These are phyloP conservation scores for Himalopsyche phryganea DNA, from an alignment of 1,140 invertebrate genomes.

Conservation along the genomic window DNA sequence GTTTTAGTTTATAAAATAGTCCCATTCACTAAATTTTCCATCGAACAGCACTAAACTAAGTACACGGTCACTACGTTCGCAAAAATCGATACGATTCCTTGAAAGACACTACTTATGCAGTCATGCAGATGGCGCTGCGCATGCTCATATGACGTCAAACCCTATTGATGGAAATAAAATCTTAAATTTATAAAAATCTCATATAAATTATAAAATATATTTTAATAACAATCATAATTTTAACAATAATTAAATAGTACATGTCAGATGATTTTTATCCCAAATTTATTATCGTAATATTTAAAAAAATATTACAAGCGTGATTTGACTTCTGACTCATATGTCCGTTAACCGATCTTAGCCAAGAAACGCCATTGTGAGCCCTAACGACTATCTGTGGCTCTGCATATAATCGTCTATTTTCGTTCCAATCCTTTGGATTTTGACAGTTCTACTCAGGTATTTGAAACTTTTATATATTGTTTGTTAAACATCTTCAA, in stretches of 20 bases:
- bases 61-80: constrained; percentile 64
- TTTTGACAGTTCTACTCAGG: constrained; percentile 53
- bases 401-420: constrained; percentile 61
- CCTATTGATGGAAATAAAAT: constrained; percentile 37
- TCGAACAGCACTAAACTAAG: constrained; percentile 72
- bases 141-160: constrained; percentile 56
- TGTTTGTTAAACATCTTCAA: constrained; percentile 34
- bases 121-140: constrained; percentile 56
- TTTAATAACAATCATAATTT: neutral
- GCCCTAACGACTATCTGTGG: constrained; percentile 66
- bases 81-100: constrained; percentile 69
- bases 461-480: constrained; percentile 41
- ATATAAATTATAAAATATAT: constrained; percentile 5
- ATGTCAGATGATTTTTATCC: no score
- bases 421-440: constrained; percentile 63
- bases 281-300: neutral
- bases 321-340: no score
- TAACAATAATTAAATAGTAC: no score
- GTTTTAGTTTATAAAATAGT: constrained; percentile 64
- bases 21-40: constrained; percentile 73
- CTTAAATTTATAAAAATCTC: constrained; percentile 20
- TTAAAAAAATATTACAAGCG: neutral
- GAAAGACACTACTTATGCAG: constrained; percentile 61
- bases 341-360: constrained; percentile 15
- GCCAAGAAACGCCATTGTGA: constrained; percentile 63